Percentiles rank a stretch among this genome's conserved stretches.
Conservation (phyloP, 2,888 invertebrate genomes). For the Podotricha telesiphe region DNA sequence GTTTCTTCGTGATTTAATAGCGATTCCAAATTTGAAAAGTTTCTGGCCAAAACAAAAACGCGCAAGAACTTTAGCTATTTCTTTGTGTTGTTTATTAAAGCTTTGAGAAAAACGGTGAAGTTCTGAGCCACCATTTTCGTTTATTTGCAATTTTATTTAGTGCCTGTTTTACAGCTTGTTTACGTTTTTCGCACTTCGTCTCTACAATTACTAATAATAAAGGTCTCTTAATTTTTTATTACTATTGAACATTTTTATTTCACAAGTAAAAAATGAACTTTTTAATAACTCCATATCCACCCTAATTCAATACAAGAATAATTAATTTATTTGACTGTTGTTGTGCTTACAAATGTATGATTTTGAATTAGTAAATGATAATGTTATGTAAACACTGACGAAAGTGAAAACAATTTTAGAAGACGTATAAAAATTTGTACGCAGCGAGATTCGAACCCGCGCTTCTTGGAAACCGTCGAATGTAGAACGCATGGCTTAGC, state of each 20-base stretch:
- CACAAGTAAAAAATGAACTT: not conserved
- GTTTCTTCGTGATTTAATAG: slow-evolving; percentile 38
- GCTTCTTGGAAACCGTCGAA: no score
- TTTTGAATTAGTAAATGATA: no score
- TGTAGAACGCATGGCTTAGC: no score
- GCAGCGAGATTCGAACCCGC: no score
- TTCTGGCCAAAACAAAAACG: slow-evolving; percentile 56
- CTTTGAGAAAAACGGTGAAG: slow-evolving; percentile 64
- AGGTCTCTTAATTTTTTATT: slow-evolving; percentile 3
- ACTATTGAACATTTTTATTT: not conserved
- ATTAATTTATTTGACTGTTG: not conserved
- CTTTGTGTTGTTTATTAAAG: slow-evolving; percentile 73
- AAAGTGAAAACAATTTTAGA: no score
- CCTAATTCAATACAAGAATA: not conserved
- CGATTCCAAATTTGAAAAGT: slow-evolving; percentile 55
- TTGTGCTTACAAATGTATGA: not conserved
- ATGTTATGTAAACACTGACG: no score
- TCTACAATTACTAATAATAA: slow-evolving; percentile 7
- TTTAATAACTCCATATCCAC: not conserved
- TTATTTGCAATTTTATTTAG: slow-evolving; percentile 73
- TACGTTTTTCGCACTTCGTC: slow-evolving; percentile 48
- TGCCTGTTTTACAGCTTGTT: slow-evolving; percentile 64
- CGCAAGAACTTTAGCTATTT: slow-evolving; percentile 66
- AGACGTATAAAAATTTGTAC: no score
- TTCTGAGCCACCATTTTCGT: slow-evolving; percentile 65